Base-by-base conservation (phyloP, 2,113 vertebrate genomes). In the Callorhinus ursinus region DNA sequence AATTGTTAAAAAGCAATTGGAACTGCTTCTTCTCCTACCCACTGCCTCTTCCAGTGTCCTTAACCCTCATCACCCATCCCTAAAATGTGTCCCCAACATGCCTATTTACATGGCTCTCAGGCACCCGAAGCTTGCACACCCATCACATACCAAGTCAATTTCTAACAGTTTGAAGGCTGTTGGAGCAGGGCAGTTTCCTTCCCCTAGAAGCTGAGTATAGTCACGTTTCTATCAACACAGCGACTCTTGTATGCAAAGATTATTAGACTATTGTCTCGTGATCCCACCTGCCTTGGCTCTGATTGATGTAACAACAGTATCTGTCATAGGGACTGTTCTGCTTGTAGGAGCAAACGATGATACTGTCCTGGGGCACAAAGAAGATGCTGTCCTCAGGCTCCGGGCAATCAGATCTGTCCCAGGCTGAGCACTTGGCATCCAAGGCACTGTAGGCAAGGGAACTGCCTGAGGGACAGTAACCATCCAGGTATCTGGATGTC, bases 231-330 rank as follows among this genome's bases (percentile, higher is more conserved):
- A 92, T 31, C 76, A 96, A 46, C 71, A 98, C 93, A 85, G 89
- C 63, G 19, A 96, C 67, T 95, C 88, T 96, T 33, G 80, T 96
- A 76, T 74, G 97, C 81, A 89, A 72, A 90, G 42, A 67, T 99
- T 98, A 99, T 99, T 98, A 99, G 93, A 99, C 98, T 97, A 99
- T 96, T 0, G 99, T 99, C 98, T 99, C 99, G 7, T 99, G 98
- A 97, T 99, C 99, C 97, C 98, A 98, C 95, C 71, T 98, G 97
- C 99, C 98, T 97, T 98, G 98, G 26, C 96, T 97, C 51, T 99
- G 99, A 93, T 99, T 99, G 98, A 99, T 98, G 74, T 99, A 99
- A 97, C 99, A 99, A 98, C 99, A 99, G 97, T 99, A 99, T 96
- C 97, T 98, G 96, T 99, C 98, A 39, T 99, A 99, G 92, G 98